Conservation (phyloP, 2,888 invertebrate species). For the Elgonia sp. region DNA sequence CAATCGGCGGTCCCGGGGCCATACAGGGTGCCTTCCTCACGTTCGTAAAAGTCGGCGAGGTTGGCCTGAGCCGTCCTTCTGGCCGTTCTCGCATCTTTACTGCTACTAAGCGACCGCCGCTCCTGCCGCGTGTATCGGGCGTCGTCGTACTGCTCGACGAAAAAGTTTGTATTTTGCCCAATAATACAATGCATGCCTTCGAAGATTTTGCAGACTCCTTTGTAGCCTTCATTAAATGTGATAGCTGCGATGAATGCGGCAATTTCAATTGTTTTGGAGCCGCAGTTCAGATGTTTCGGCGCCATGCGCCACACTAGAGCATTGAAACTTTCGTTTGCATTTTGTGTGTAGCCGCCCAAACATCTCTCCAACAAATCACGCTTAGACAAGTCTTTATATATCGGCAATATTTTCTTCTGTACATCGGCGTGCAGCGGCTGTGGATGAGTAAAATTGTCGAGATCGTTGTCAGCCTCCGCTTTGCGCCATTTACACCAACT, state of each 20-base stretch:
- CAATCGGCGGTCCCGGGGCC: too few relatives aligned
- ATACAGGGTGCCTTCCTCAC: too few relatives aligned
- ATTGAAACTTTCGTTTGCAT: slow-evolving; percentile 37
- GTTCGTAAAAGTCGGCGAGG: too few relatives aligned
- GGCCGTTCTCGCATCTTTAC: too few relatives aligned
- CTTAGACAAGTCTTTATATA: slow-evolving; percentile 25
- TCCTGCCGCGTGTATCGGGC: neutral
- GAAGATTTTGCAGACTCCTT: slow-evolving; percentile 17
- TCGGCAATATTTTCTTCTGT: slow-evolving; percentile 6
- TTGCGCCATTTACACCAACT: slow-evolving; percentile 75
- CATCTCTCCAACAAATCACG: slow-evolving; percentile 13
- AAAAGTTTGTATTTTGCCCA: slow-evolving; percentile 15
- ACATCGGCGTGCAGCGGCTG: slow-evolving; percentile 22
- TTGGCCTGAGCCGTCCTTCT: too few relatives aligned
- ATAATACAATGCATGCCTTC: slow-evolving; percentile 9
- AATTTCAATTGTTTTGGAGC: slow-evolving; percentile 24
- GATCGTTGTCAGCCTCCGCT: too few relatives aligned
- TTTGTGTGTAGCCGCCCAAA: slow-evolving; percentile 38
- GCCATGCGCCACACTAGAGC: slow-evolving; percentile 25
- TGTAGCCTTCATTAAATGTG: slow-evolving; percentile 10
- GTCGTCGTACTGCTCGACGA: slow-evolving; percentile 5
- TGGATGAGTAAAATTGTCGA: slow-evolving; percentile 5
- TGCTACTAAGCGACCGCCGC: slow-evolving; percentile 14
- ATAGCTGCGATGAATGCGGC: slow-evolving; percentile 23
- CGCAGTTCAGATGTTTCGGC: slow-evolving; percentile 28